Percentiles rank a stretch among this genome's conserved stretches.
Conservation (phyloP, 2,113 vertebrate species). For the Spheniscus mendiculus region DNA sequence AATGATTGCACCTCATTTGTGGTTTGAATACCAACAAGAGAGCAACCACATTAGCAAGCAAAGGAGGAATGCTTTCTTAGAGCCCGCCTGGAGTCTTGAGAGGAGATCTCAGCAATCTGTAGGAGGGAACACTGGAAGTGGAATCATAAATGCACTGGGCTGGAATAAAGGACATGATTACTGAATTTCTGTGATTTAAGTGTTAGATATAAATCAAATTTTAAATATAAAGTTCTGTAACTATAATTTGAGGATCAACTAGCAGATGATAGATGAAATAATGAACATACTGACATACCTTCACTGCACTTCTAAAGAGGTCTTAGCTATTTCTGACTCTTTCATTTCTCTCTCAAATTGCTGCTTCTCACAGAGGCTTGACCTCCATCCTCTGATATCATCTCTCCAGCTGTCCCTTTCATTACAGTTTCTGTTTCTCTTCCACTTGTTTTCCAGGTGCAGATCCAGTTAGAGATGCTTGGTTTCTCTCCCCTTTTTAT, state of each 20-base stretch:
- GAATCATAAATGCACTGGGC: background rate
- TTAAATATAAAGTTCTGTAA: background rate
- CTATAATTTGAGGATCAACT: background rate
- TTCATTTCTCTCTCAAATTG: slow-evolving; percentile 39
- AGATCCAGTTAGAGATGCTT: slow-evolving; percentile 1
- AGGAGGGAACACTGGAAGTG: background rate
- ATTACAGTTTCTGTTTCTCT: slow-evolving; percentile 27
- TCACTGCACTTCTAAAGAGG: background rate
- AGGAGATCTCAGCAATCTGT: background rate
- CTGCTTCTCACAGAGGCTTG: slow-evolving; percentile 4
- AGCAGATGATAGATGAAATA: background rate
- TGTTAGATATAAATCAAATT: background rate
- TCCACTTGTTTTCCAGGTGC: slow-evolving; percentile 30
- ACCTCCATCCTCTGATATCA: slow-evolving; percentile 1
- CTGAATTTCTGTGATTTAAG: background rate
- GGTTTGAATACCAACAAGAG: background rate
- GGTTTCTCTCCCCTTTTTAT: background rate
- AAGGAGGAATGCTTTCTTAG: background rate
- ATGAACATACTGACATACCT: background rate
- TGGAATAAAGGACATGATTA: background rate
- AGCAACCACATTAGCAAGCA: background rate
- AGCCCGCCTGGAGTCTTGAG: background rate
- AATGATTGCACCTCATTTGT: background rate
- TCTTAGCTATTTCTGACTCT: background rate
- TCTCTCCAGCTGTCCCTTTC: slow-evolving; percentile 37